Percentiles rank a stretch among this genome's conserved stretches.
Conservation (phyloP, 1,140 invertebrate genomes). For the Archegozetes longisetosus region DNA sequence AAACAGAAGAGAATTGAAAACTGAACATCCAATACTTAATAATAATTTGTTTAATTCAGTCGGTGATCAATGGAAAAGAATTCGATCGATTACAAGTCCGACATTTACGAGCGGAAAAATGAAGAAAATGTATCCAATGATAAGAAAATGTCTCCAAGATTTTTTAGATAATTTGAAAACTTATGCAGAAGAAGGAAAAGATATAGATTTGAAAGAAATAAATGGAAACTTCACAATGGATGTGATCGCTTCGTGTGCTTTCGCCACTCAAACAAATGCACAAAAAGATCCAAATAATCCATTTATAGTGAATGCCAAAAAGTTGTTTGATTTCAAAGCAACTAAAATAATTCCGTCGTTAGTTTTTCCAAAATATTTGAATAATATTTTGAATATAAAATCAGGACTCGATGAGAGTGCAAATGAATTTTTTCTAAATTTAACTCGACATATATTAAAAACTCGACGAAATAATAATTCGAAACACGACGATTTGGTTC, state of each 20-base stretch:
- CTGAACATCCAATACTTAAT: neutral
- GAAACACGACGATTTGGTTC: neutral
- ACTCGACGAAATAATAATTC: neutral
- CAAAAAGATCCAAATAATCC: constrained; percentile 31
- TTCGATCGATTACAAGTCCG: constrained; percentile 39
- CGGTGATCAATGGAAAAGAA: constrained; percentile 36
- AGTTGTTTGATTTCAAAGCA: constrained; percentile 16
- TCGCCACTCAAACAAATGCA: constrained; percentile 35
- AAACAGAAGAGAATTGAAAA: neutral
- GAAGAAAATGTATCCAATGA: constrained; percentile 31
- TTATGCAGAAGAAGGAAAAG: neutral
- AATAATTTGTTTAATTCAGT: constrained; percentile 16
- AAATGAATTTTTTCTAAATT: neutral
- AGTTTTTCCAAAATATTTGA: neutral
- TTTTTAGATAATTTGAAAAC: neutral
- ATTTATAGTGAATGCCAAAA: constrained; percentile 26
- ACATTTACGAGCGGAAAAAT: constrained; percentile 42
- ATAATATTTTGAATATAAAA: neutral
- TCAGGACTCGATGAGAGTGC: neutral
- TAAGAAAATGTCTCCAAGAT: neutral
- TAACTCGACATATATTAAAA: neutral
- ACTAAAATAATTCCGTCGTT: neutral
- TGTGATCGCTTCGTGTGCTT: constrained; percentile 40
- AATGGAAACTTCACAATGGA: constrained; percentile 31
- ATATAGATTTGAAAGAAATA: neutral